Evolutionary conservation across 2,888 invertebrate species (phyloP), one percentile per base, ranked within the genome.

Genomic region (Athripsodes cinereus): DNA sequence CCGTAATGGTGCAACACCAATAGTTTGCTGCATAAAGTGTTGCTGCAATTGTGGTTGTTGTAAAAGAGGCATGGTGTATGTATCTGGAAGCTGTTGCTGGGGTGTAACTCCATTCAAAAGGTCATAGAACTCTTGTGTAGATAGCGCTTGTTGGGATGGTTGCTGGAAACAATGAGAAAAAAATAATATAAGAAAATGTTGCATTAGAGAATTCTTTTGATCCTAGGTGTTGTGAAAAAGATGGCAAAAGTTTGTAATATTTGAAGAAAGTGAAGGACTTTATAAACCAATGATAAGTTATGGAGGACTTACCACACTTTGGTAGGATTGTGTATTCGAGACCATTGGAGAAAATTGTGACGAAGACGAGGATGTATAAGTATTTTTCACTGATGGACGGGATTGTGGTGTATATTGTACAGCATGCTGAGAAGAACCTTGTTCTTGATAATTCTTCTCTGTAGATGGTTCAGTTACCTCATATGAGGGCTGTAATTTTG

Each of bases 391-490:
- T n/a, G n/a, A n/a, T n/a, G n/a, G n/a, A n/a, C n/a, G n/a, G 19
- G 19, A 2, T 35, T 22, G 18, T 44, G 50, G 67, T 80, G 66
- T 73, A 79, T 57, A 74, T 71, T 67, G 72, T 72, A 65, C 74
- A 72, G 55, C 74, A 70, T 5, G 71, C 73, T 53, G 72, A 72
- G 64, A 68, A 68, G 13, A 3, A 13, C 5, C n/a, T 53, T 70
- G 70, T 66, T 74, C 71, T 53, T 69, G 67, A 52, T 71, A 70
- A 8, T 69, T 71, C 62, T 71, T 73, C 65, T 72, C 74, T 67
- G 72, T 72, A 44, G 72, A 74, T 16, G 76, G 73, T 67, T 83
- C 81, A 1, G 78, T 79, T 3, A 82, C 82, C 71, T 81, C 78
- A 64, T 81, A 81, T 22, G 78, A 20, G 10, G 47, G 21, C 21